Evolutionary conservation across 2,888 invertebrate species (phyloP).

Genomic region (Orthonevra nobilis): DNA sequence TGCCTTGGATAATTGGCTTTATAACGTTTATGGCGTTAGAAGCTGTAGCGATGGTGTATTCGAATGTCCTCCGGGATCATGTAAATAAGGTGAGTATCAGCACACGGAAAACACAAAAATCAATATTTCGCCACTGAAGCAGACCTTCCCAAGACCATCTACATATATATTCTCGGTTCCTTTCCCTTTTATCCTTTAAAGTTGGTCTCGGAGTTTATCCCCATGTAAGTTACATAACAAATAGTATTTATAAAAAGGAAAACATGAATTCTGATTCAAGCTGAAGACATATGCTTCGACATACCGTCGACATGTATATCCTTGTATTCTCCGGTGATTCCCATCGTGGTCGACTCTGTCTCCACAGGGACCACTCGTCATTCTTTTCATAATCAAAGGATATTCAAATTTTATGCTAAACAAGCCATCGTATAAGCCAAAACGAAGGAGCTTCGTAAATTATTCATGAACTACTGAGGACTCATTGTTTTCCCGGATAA

Average conservation of each 20-base stretch:
- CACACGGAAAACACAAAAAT: slow-evolving; percentile 19
- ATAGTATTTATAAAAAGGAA: background rate
- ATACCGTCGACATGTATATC: too few relatives aligned
- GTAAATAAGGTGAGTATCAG: slow-evolving; percentile 86
- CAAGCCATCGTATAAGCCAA: slow-evolving; percentile 31
- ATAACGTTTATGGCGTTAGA: slow-evolving; percentile 90
- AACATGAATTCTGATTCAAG: too few relatives aligned
- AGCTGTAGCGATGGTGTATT: slow-evolving; percentile 90
- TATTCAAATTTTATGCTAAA: slow-evolving; percentile 64
- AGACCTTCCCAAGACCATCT: background rate
- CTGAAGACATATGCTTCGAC: too few relatives aligned
- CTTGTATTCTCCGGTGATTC: too few relatives aligned
- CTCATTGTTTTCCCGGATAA: slow-evolving; percentile 32
- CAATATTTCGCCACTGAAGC: slow-evolving; percentile 20
- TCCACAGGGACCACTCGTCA: background rate
- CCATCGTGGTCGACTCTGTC: background rate
- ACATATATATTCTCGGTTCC: too few relatives aligned
- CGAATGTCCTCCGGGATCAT: slow-evolving; percentile 90
- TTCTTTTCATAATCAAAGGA: slow-evolving; percentile 42
- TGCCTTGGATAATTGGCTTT: slow-evolving; percentile 90
- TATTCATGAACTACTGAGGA: slow-evolving; percentile 60
- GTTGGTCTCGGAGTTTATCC: background rate
- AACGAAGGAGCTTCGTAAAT: slow-evolving; percentile 42
- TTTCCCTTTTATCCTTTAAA: too few relatives aligned
- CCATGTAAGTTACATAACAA: background rate